A percentile compares a stretch with the other conserved stretches of the same genome.
phyloP scores from a whole-genome alignment of 2,797 vertebrate genomes.

The Sebastes aleutianus region DNA sequence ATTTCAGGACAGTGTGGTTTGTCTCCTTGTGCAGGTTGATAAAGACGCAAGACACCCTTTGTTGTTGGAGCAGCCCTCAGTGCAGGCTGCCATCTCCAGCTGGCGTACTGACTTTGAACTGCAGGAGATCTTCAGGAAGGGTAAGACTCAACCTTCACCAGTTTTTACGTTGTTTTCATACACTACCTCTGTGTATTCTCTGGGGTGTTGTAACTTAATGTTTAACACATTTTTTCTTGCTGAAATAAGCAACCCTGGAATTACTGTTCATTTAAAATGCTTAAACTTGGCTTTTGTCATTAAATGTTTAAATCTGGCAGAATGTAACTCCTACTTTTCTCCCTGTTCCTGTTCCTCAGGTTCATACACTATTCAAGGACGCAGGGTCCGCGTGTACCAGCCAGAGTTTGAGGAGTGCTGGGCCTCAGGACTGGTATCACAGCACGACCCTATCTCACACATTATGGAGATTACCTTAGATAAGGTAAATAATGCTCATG shows the following conservation, averaged over 20 bases:
- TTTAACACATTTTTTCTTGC: neutral
- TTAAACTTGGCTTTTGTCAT: neutral
- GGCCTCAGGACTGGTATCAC: slow-evolving; percentile 90
- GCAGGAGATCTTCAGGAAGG: slow-evolving; percentile 97
- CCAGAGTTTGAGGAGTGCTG: slow-evolving; percentile 94
- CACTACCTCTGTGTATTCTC: neutral
- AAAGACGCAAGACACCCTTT: slow-evolving; percentile 89
- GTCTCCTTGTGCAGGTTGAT: slow-evolving; percentile 84
- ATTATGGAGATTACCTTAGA: slow-evolving; percentile 96
- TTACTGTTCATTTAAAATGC: neutral
- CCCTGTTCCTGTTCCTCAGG: slow-evolving; percentile 73
- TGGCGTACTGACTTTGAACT: slow-evolving; percentile 93
- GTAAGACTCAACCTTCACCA: slow-evolving; percentile 71
- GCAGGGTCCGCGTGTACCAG: slow-evolving; percentile 94
- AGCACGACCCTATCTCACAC: slow-evolving; percentile 92
- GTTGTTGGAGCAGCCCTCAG: slow-evolving; percentile 88
- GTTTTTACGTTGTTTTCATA: neutral
- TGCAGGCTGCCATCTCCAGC: slow-evolving; percentile 90
- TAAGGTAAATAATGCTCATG: slow-evolving; percentile 80
- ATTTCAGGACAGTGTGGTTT: slow-evolving; percentile 26
- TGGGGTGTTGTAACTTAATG: neutral
- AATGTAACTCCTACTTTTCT: neutral
- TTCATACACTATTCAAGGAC: slow-evolving; percentile 94
- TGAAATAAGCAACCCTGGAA: neutral
- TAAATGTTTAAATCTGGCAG: neutral